Conservation (phyloP, 1,140 invertebrate genomes). For the Macrosteles quadrilineatus region DNA sequence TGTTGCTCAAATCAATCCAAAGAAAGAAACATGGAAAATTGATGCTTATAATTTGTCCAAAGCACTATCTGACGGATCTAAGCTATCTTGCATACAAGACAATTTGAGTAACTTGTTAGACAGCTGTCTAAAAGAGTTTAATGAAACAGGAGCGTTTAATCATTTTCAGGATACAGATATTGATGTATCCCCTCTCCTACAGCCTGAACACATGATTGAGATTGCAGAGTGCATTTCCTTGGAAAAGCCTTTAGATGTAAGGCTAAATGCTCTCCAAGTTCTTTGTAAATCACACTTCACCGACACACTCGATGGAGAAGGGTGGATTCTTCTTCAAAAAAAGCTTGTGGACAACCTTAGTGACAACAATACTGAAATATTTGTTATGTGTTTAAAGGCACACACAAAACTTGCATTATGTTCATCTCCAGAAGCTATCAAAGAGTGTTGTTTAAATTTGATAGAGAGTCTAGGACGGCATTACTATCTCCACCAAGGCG, state of each 20-base stretch:
- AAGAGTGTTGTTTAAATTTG: conserved; percentile 1
- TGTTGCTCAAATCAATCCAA: not conserved
- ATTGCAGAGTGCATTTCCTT: not conserved
- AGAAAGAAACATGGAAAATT: conserved; percentile 18
- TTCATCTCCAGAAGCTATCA: conserved; percentile 5
- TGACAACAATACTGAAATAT: conserved; percentile 19
- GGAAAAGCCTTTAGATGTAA: conserved; percentile 4
- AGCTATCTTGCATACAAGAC: not conserved
- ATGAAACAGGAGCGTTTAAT: not conserved
- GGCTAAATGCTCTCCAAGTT: conserved; percentile 1
- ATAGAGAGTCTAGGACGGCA: conserved; percentile 5
- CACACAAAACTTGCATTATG: conserved; percentile 3
- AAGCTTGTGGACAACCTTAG: not conserved
- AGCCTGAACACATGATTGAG: not conserved
- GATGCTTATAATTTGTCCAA: conserved; percentile 17
- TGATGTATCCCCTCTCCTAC: not conserved
- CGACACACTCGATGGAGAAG: not conserved
- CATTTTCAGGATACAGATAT: not conserved
- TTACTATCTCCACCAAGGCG: not conserved
- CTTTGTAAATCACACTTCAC: conserved; percentile 2
- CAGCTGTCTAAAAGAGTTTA: not conserved
- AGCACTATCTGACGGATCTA: not conserved
- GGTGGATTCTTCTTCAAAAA: not conserved
- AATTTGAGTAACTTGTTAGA: conserved; percentile 21
- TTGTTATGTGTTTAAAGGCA: conserved; percentile 3